phyloP scores from a whole-genome alignment of 2,888 invertebrate species.

The Linnaemya vulpina region DNA sequence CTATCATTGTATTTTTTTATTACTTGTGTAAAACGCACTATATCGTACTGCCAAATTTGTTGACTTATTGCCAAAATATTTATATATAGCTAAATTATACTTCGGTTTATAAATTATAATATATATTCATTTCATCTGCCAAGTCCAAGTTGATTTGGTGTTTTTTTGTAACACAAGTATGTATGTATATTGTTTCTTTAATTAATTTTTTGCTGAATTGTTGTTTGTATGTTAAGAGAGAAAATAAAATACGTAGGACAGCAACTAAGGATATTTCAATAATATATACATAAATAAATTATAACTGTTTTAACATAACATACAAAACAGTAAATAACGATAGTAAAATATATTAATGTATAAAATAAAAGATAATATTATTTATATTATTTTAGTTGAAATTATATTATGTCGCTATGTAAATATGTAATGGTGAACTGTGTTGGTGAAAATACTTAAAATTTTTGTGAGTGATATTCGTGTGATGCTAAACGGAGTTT shows the following conservation, averaged over 20 bases:
- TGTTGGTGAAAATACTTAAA: slow-evolving; percentile 42
- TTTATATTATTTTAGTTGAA: slow-evolving; percentile 20
- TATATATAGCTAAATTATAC: not conserved
- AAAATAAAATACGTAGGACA: slow-evolving; percentile 1
- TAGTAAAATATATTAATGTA: not conserved
- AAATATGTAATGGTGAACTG: slow-evolving; percentile 16
- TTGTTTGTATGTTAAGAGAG: slow-evolving; percentile 66
- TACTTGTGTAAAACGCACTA: too few relatives aligned
- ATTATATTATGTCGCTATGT: slow-evolving; percentile 27
- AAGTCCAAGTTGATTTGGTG: too few relatives aligned
- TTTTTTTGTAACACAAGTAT: too few relatives aligned
- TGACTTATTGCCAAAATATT: too few relatives aligned
- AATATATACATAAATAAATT: slow-evolving; percentile 16
- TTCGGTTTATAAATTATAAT: not conserved
- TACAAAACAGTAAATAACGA: slow-evolving; percentile 13
- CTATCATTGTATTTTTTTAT: too few relatives aligned
- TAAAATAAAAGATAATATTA: not conserved
- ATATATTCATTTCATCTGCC: not conserved
- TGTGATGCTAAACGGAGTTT: slow-evolving; percentile 29
- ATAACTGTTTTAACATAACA: slow-evolving; percentile 23
- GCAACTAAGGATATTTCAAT: slow-evolving; percentile 22
- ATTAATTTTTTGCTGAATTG: slow-evolving; percentile 43
- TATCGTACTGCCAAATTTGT: too few relatives aligned
- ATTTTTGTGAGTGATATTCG: slow-evolving; percentile 45
- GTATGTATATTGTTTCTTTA: not conserved